Base-by-base conservation (phyloP, 1,140 invertebrate species). In the Solenopsis invicta region DNA sequence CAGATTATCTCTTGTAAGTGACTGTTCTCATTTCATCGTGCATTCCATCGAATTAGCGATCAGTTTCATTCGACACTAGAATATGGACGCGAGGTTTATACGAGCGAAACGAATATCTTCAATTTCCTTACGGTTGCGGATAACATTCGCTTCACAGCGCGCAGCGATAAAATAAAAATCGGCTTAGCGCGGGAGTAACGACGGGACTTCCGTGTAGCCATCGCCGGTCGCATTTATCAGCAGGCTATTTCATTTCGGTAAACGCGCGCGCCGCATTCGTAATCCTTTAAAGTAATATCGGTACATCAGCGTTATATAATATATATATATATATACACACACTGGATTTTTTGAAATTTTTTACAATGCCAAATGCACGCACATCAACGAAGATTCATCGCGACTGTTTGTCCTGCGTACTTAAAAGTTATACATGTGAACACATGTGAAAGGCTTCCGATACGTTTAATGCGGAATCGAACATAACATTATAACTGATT, bases 261-360 rank as follows among this genome's bases (percentile, higher is more conserved):
- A 69, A 56, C 62, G 64, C 78, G 78, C 64, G 52, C 66, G n/a
- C 41, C 78, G 50, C 78, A 56, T 81, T 24, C 78, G 78, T 81
- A 81, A 81, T 81, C 78, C 64, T 81, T 81, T 81, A 71, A 71
- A 81, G 66, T 71, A 81, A 81, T 81, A 81, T 56, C 78, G 78
- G 64, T 45, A 71, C 64, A 71, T 81, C 50, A 64, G 37, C 52
- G 64, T 59, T 81, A 81, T 29, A 29, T 29, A 29, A 1, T 29
- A 29, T 29, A 29, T 29, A 29, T 29, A 29, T n/a, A n/a, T n/a
- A n/a, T n/a, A n/a, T n/a, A n/a, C n/a, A n/a, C n/a, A n/a, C 78
- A 71, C 18, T 50, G 78, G 78, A 54, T 81, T 81, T 69, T 71
- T 64, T 45, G 50, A 71, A 81, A 81, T 81, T 81, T 71, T 81